Conservation (phyloP, 2,797 vertebrate species). For the Sphenodon punctatus region DNA sequence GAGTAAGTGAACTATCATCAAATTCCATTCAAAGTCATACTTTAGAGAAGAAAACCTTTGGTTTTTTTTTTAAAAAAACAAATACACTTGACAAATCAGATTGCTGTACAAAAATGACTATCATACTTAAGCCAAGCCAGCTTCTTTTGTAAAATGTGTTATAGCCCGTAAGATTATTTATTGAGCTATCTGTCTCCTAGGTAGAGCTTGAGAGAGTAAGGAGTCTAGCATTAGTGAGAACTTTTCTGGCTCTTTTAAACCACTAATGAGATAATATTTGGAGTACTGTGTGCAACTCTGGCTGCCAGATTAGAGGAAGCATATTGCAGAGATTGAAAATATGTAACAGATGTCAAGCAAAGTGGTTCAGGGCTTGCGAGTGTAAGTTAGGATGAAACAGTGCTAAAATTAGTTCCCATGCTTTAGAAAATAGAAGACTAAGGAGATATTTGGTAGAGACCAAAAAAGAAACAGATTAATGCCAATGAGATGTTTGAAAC, state of each 20-base stretch:
- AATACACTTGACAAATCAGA: neutral
- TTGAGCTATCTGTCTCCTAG: neutral
- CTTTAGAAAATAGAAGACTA: constrained; percentile 46
- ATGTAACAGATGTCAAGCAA: constrained; percentile 45
- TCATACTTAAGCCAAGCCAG: neutral
- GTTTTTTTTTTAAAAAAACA: neutral
- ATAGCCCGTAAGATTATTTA: neutral
- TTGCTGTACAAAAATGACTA: too few relatives aligned
- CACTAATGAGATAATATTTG: neutral
- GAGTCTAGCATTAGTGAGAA: neutral
- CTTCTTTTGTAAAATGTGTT: neutral
- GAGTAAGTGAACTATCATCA: neutral
- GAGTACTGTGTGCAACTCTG: constrained; percentile 12
- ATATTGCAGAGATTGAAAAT: constrained; percentile 37
- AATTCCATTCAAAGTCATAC: neutral
- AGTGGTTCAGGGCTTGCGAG: constrained; percentile 52
- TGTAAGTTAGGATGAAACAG: constrained; percentile 17
- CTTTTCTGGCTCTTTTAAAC: neutral
- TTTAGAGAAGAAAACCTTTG: neutral
- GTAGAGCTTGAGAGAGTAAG: neutral
- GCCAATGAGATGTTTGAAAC: neutral
- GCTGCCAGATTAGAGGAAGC: constrained; percentile 13
- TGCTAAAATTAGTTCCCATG: constrained; percentile 50
- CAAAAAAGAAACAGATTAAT: constrained; percentile 32
- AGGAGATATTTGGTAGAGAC: constrained; percentile 20